Percentiles rank a stretch among this genome's conserved stretches.
phyloP scores from a whole-genome alignment of 2,888 invertebrate species.

The Nycteola revayana region DNA sequence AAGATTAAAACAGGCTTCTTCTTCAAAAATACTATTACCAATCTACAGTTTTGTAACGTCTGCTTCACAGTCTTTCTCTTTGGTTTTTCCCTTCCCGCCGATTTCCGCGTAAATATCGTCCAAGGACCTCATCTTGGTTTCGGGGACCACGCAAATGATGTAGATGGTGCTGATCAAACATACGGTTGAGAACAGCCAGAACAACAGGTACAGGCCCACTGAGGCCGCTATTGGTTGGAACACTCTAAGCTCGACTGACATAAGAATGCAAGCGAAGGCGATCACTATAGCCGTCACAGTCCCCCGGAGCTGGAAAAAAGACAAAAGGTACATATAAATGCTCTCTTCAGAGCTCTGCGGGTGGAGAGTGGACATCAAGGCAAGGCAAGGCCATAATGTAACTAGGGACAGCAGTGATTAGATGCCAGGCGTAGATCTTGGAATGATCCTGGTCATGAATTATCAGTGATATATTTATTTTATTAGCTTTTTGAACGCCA shows the following conservation, averaged over 20 bases:
- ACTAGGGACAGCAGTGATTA: too few relatives aligned
- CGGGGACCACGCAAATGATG: conserved; percentile 60
- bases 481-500: too few relatives aligned
- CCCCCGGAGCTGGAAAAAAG: conserved; percentile 59
- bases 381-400: too few relatives aligned
- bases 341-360: too few relatives aligned
- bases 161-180: conserved; percentile 67
- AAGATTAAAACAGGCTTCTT: too few relatives aligned
- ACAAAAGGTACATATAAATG: too few relatives aligned
- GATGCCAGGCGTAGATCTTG: too few relatives aligned
- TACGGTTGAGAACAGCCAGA: conserved; percentile 65
- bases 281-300: conserved; percentile 72
- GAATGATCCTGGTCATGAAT: too few relatives aligned
- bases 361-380: too few relatives aligned
- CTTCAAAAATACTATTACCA: too few relatives aligned
- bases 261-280: conserved; percentile 64
- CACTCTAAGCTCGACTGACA: conserved; percentile 62
- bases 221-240: conserved; percentile 62
- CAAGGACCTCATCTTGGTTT: conserved; percentile 61
- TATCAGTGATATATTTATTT: too few relatives aligned
- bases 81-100: conserved; percentile 40
- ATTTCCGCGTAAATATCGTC: conserved; percentile 70
- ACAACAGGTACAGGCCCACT: conserved; percentile 59
- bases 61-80: conserved; percentile 53
- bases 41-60: conserved; percentile 60